Evolutionary conservation across 2,888 invertebrate species (phyloP), one percentile per base, ranked within the genome.

Genomic region (Pocota personata): DNA sequence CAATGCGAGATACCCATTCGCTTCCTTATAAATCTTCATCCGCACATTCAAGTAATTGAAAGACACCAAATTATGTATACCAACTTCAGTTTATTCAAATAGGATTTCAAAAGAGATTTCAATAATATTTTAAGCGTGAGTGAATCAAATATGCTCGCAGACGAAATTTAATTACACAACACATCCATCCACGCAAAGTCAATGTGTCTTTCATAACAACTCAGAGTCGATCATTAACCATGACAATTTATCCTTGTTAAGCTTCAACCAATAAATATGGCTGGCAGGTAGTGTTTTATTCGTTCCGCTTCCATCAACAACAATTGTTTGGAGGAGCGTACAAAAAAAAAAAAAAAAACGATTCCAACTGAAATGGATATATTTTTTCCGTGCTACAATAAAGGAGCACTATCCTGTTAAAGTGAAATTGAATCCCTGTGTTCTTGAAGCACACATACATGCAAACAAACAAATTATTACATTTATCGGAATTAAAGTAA

Each of bases 391-490:
- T 55, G 32, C 32, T 32, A 58, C 1, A 37, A 37, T 2, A 48
- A 43, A 58, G 35, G 37, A 79, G 24, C 21, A 37, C 40, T 73
- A n/a, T 50, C 73, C 52, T 75, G 76, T 37, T 35, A 8, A 55
- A 69, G 40, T 40, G 46, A 57, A 69, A 69, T 76, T 19, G 55
- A 82, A 69, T 62, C 46, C 67, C 24, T 55, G 35, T 50, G 48
- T 60, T 43, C 60, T 37, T 30, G 32, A 57, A 62, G 52, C 19
- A 55, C 46, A 46, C 55, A 46, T 48, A 5, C 58, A 50, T 14
- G 30, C 43, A 60, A 57, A 16, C 27, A 32, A 73, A 58, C 21
- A 58, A 58, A 66, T 60, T 73, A 60, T 35, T 27, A 48, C 58
- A 37, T 58, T 46, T 40, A 50, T 57, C 32, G 40, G 58, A 67